Percentiles rank a stretch among this genome's conserved stretches.
Conservation (phyloP, 2,113 vertebrate species). For the Pituophis catenifer region DNA sequence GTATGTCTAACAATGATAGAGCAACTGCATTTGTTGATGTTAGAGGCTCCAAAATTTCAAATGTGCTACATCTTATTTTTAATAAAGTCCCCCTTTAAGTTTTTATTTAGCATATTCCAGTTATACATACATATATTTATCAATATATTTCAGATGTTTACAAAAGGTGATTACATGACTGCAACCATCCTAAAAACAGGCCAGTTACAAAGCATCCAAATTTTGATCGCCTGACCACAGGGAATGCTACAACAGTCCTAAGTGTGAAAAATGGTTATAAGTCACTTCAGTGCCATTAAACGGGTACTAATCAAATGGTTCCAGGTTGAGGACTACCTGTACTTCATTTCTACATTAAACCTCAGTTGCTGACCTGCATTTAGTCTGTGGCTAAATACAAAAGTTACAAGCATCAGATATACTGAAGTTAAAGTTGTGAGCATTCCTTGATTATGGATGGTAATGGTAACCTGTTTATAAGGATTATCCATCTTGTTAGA, state of each 20-base stretch:
- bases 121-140: slow-evolving; percentile 68
- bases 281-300: background rate
- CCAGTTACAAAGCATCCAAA: background rate
- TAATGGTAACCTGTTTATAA: background rate
- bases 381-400: slow-evolving; percentile 17
- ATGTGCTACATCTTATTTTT: slow-evolving; percentile 77
- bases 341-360: rapidly evolving
- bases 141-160: slow-evolving; percentile 52
- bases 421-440: rapidly evolving
- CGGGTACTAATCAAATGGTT: background rate
- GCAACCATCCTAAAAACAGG: background rate
- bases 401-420: slow-evolving; percentile 29
- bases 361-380: background rate
- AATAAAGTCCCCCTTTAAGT: slow-evolving; percentile 75
- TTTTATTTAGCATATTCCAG: slow-evolving; percentile 75
- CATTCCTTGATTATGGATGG: background rate
- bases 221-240: background rate
- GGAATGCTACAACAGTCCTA: background rate
- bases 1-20: slow-evolving; percentile 60
- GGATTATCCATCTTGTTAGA: background rate
- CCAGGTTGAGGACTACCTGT: background rate
- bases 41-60: slow-evolving; percentile 72
- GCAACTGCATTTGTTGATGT: slow-evolving; percentile 70
- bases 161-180: background rate
- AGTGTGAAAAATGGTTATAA: background rate